Percentiles rank a stretch among this genome's conserved stretches.
phyloP scores from a whole-genome alignment of 1,140 invertebrate genomes.

The Maconellicoccus hirsutus region DNA sequence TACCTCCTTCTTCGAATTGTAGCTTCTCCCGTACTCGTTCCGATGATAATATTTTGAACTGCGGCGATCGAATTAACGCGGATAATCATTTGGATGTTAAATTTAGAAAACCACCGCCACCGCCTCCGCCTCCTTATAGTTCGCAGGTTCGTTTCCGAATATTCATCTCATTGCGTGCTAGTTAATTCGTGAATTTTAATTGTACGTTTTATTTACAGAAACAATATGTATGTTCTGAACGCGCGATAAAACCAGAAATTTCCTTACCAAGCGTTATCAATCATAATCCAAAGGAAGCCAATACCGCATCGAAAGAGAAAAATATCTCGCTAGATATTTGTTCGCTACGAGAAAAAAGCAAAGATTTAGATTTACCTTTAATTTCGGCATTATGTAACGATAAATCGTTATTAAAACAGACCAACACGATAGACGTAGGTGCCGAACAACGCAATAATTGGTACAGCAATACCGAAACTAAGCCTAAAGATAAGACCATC shows the following conservation, averaged over 20 bases:
- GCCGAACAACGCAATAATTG: background rate
- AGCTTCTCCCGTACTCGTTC: conserved; percentile 53
- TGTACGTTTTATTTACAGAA: background rate
- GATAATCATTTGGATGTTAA: conserved; percentile 23
- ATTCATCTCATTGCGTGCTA: no score
- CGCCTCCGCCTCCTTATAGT: conserved; percentile 59
- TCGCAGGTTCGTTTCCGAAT: conserved; percentile 34
- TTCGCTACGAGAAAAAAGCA: conserved; percentile 70
- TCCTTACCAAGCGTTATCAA: background rate
- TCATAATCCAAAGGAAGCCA: background rate
- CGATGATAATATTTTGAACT: conserved; percentile 64
- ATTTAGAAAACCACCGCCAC: conserved; percentile 37
- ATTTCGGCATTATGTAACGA: conserved; percentile 84
- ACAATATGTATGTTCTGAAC: background rate
- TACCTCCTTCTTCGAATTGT: conserved; percentile 23
- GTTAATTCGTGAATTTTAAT: no score
- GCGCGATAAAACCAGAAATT: background rate
- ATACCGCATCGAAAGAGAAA: background rate
- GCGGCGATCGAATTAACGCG: conserved; percentile 32
- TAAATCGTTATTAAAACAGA: conserved; percentile 67
- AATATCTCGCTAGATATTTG: conserved; percentile 51
- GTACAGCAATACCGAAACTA: background rate
- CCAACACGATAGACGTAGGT: conserved; percentile 44
- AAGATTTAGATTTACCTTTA: conserved; percentile 71
- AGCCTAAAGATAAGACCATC: background rate